These are phyloP conservation scores for Planococcus citri DNA, from an alignment of 1,140 invertebrate species.

Conservation along the genomic window DNA sequence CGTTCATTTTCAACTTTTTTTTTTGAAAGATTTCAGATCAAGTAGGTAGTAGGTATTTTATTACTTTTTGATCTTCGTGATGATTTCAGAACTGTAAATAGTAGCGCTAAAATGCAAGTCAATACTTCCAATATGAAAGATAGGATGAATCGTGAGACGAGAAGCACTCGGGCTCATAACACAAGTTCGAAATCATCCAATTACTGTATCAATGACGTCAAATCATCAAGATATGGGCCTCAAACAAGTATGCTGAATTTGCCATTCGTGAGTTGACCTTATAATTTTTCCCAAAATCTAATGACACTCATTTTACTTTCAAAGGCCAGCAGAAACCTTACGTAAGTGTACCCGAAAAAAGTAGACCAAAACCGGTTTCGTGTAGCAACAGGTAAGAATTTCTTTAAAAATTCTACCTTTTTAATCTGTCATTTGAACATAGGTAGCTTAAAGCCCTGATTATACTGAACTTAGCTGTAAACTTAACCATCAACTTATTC, in stretches of 20 bases:
- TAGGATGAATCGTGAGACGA: background rate
- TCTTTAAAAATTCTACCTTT: too few relatives aligned
- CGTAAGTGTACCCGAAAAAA: background rate
- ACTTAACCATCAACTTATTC: too few relatives aligned
- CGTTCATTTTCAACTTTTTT: too few relatives aligned
- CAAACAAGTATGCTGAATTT: background rate
- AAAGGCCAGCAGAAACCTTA: background rate
- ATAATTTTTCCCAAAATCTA: too few relatives aligned
- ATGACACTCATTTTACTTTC: background rate
- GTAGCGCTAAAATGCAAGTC: background rate
- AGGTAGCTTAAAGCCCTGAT: too few relatives aligned
- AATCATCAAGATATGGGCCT: background rate
- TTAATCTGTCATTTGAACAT: too few relatives aligned
- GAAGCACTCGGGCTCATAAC: background rate
- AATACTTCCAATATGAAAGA: constrained; percentile 7
- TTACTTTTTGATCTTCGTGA: background rate
- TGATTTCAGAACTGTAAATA: background rate
- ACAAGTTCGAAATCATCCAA: background rate
- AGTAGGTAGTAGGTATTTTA: background rate
- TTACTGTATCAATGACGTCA: background rate
- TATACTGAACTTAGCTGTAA: too few relatives aligned
- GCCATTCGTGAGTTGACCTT: too few relatives aligned
- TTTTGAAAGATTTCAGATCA: too few relatives aligned
- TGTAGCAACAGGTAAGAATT: background rate
- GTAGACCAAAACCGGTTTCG: background rate